These are phyloP conservation scores for Epirrita christyi DNA, from an alignment of 2,888 invertebrate genomes.

Conservation along the genomic window DNA sequence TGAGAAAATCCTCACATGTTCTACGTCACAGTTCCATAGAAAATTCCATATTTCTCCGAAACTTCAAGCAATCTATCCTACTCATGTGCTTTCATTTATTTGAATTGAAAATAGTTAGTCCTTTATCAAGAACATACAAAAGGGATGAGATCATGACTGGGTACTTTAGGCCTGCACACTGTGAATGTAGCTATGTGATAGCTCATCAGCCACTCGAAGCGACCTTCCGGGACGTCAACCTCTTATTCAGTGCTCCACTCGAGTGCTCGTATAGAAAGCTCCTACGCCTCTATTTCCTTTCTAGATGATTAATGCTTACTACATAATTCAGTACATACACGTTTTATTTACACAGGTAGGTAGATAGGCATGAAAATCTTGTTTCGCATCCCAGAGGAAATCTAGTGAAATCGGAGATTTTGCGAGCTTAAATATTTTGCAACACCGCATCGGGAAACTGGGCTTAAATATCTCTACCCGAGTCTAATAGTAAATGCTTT, in stretches of 20 bases:
- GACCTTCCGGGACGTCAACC: conserved; percentile 59
- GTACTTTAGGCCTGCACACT: conserved; percentile 40
- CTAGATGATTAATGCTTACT: conserved; percentile 60
- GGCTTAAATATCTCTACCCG: conserved; percentile 24
- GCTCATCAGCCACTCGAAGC: conserved; percentile 47
- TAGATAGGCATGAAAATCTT: conserved; percentile 48
- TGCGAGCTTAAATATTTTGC: conserved; percentile 39
- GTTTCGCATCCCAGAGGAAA: conserved; percentile 50
- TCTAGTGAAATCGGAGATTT: conserved; percentile 35
- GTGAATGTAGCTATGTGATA: conserved; percentile 46
- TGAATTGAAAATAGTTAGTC: no score
- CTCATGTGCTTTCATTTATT: no score
- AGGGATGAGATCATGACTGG: conserved; percentile 37
- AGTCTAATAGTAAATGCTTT: conserved; percentile 17
- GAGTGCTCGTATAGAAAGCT: conserved; percentile 69
- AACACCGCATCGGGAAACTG: conserved; percentile 27
- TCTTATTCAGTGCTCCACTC: conserved; percentile 59
- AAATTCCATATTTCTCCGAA: no score
- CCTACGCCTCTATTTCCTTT: conserved; percentile 64
- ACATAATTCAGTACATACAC: conserved; percentile 49
- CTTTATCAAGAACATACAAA: conserved; percentile 5
- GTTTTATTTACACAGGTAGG: conserved; percentile 38
- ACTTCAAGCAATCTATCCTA: no score
- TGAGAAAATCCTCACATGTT: no score
- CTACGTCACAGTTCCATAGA: no score